A percentile compares a stretch with the other conserved stretches of the same genome.
These are phyloP conservation scores for Deroplatys truncata DNA, from an alignment of 2,888 invertebrate genomes.

Conservation along the genomic window DNA sequence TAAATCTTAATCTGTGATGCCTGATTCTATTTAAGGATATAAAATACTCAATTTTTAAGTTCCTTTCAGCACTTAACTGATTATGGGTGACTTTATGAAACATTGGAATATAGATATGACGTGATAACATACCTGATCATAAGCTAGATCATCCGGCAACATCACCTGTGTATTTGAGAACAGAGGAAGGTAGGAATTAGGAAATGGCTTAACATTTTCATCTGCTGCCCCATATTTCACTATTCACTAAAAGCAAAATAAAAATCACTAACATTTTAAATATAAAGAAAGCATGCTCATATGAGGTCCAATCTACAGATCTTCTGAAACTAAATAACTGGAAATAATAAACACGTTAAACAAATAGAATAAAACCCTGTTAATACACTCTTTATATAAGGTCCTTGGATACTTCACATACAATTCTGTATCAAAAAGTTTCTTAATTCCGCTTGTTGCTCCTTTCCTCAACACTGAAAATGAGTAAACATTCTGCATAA, in stretches of 20 bases:
- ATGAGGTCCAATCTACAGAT: neutral
- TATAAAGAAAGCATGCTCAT: neutral
- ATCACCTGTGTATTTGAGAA: neutral
- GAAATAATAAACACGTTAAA: neutral
- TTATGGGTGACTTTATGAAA: neutral
- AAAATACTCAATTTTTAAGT: neutral
- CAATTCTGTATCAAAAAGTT: no score
- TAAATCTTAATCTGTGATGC: no score
- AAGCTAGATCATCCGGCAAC: neutral
- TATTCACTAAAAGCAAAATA: neutral
- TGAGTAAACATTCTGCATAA: no score
- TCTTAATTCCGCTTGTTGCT: no score
- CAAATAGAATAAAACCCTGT: no score
- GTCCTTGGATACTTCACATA: no score
- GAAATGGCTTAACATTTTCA: neutral
- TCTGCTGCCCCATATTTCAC: neutral
- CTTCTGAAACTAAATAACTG: neutral
- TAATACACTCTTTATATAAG: no score
- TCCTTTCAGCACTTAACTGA: neutral
- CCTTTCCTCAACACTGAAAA: no score
- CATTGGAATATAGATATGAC: neutral
- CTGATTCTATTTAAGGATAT: no score
- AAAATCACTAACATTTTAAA: neutral
- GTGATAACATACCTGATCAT: neutral
- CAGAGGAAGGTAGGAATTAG: slow-evolving; percentile 6